These are phyloP conservation scores for Probaryconus sp. DNA, from an alignment of 1,140 invertebrate species.

Conservation along the genomic window DNA sequence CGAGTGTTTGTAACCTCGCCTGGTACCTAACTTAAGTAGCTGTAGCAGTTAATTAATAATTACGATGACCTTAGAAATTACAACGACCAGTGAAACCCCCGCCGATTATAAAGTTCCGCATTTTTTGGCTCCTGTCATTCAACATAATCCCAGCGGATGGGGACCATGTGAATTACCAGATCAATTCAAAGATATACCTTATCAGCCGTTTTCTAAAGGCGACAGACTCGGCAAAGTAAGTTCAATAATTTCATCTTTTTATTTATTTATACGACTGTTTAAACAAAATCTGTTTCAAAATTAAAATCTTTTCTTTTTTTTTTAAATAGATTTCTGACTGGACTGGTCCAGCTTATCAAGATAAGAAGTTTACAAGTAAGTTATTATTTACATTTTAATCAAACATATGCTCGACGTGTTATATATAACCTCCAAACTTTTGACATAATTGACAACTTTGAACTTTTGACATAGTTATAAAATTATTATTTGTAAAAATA, in stretches of 20 bases:
- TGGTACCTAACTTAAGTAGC: too few relatives aligned
- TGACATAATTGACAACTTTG: too few relatives aligned
- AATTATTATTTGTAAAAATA: too few relatives aligned
- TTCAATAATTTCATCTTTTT: too few relatives aligned
- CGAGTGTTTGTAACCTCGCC: too few relatives aligned
- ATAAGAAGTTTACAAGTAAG: constrained; percentile 96
- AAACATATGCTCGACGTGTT: too few relatives aligned
- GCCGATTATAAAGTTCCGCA: constrained; percentile 73
- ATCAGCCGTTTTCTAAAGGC: constrained; percentile 98
- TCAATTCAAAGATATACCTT: constrained; percentile 98
- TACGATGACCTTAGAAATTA: constrained; percentile 47
- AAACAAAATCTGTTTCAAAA: constrained; percentile 10
- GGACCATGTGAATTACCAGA: constrained; percentile 96
- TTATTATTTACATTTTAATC: too few relatives aligned
- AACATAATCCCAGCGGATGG: constrained; percentile 95
- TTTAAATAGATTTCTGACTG: constrained; percentile 93
- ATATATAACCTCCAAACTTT: too few relatives aligned
- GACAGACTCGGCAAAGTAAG: constrained; percentile 96
- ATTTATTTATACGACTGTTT: too few relatives aligned
- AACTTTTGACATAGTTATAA: too few relatives aligned
- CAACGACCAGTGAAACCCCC: constrained; percentile 42
- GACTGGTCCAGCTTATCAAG: constrained; percentile 96
- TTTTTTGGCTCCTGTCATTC: constrained; percentile 86
- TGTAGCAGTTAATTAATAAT: too few relatives aligned
- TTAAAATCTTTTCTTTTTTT: constrained; percentile 34